phyloP scores from a whole-genome alignment of 2,888 invertebrate species.

The Diaprepes abbreviatus region DNA sequence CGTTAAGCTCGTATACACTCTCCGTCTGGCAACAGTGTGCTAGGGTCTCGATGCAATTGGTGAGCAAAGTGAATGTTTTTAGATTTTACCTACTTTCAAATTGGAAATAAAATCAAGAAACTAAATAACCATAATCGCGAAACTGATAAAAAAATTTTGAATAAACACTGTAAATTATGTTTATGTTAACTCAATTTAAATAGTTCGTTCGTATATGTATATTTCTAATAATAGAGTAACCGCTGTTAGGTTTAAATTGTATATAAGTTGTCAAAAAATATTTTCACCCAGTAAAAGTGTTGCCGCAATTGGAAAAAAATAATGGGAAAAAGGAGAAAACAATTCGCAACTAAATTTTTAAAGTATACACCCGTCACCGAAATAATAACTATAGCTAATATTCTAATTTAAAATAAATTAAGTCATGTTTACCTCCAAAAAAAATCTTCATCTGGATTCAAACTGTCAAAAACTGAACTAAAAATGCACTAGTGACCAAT shows the following conservation, averaged over 20 bases:
- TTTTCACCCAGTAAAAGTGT: too few species aligned
- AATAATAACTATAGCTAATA: neutral
- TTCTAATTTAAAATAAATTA: neutral
- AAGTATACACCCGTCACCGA: too few species aligned
- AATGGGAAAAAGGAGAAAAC: too few species aligned
- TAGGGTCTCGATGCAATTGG: slow-evolving; percentile 2
- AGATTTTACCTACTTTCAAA: slow-evolving; percentile 50
- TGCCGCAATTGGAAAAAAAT: too few species aligned
- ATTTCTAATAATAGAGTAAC: neutral
- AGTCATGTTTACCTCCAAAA: slow-evolving; percentile 24
- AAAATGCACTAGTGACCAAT: slow-evolving; percentile 7
- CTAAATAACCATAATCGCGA: neutral
- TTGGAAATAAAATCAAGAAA: slow-evolving; percentile 28
- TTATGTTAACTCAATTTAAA: neutral
- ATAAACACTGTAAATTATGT: neutral
- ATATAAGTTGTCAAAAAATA: too few species aligned
- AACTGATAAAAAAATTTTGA: neutral
- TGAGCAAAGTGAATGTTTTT: slow-evolving; percentile 45
- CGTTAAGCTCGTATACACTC: neutral
- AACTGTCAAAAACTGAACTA: slow-evolving; percentile 14
- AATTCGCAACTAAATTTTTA: too few species aligned
- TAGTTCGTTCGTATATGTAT: too few species aligned
- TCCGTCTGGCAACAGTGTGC: slow-evolving; percentile 2
- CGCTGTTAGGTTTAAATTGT: neutral
- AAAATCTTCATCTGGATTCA: neutral